Base-by-base conservation (phyloP, 2,888 invertebrate species). In the Polietes domitor region DNA sequence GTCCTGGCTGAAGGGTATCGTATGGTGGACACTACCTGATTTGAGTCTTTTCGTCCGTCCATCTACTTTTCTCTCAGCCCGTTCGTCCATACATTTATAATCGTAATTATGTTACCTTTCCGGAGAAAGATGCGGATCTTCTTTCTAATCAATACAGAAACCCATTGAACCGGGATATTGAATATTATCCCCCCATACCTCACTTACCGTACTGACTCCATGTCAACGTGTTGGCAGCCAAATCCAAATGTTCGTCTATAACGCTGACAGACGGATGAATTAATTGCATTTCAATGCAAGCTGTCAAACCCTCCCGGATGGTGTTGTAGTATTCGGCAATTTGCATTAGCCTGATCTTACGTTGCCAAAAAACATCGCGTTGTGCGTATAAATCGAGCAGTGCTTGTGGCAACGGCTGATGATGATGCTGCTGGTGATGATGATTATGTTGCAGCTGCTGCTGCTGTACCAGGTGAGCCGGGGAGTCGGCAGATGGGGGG, bases 271-370 rank as follows among this genome's bases (percentile, higher is more conserved):
- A 97, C 79, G 94, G 93, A 88, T 94, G 93, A 77, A 98, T 95
- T 65, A 98, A 93, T 26, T 95, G 94, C 82, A 95, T 95, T 91
- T 98, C 98, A 2, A 88, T 89, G 0, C 96, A 95, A 75, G 94
- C 63, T 28, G 71, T 85, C 37, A 82, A 80, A 19, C 96, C 94
- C 28, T 93, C 94, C 68, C 95, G 94, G 77, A 98, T 95, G 86
- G 95, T 95, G 91, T 98, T 98, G 92, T 98, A 98, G 95, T 96
- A 95, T 75, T 95, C 93, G 6, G 94, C 94, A 55, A 95, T 94
- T 65, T 95, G 93, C 87, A 94, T 93, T 50, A 94, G 89, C n/a
- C 93, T 93, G 84, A 89, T 89, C 55, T 89, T 89, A 10, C 89
- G 89, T 10, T 88, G 87, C 90, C 90, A 92, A 78, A 90, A 88